Conservation (phyloP, 1,140 invertebrate species). For the Drosophila virilis region DNA sequence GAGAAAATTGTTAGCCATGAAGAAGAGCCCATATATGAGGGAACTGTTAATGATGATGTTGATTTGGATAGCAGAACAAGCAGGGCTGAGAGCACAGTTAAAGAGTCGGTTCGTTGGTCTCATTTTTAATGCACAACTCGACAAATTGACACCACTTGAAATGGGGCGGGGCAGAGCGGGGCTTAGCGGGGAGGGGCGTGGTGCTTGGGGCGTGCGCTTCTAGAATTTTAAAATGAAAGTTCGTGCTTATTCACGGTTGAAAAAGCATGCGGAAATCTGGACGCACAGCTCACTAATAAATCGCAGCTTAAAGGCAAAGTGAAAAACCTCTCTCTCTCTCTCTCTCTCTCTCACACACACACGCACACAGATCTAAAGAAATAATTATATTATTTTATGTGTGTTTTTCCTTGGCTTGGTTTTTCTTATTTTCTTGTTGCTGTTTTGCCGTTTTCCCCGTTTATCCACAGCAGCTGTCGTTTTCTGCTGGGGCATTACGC, state of each 20-base stretch:
- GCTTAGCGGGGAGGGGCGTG: neutral
- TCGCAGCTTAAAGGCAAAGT: slow-evolving; percentile 31
- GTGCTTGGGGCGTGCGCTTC: slow-evolving; percentile 37
- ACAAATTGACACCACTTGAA: slow-evolving; percentile 49
- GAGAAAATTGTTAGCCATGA: slow-evolving; percentile 22
- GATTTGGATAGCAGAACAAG: slow-evolving; percentile 28
- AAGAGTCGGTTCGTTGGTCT: slow-evolving; percentile 29
- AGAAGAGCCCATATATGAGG: neutral
- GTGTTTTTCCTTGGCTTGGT: slow-evolving; percentile 51
- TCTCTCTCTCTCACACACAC: neutral
- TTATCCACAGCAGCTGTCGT: slow-evolving; percentile 72
- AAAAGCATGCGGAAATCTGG: slow-evolving; percentile 79
- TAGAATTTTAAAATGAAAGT: slow-evolving; percentile 83
- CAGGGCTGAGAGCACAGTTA: slow-evolving; percentile 7
- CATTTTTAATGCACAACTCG: slow-evolving; percentile 54
- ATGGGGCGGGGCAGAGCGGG: slow-evolving; percentile 10
- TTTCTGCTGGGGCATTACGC: slow-evolving; percentile 69
- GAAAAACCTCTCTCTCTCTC: neutral
- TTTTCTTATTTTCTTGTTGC: slow-evolving; percentile 14
- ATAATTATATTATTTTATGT: slow-evolving; percentile 80
- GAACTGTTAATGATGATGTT: slow-evolving; percentile 39
- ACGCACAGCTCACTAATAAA: slow-evolving; percentile 9
- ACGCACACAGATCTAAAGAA: slow-evolving; percentile 36
- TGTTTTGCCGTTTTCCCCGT: slow-evolving; percentile 35
- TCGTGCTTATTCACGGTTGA: slow-evolving; percentile 80